phyloP scores from a whole-genome alignment of 2,113 vertebrate genomes.

The Egretta garzetta region DNA sequence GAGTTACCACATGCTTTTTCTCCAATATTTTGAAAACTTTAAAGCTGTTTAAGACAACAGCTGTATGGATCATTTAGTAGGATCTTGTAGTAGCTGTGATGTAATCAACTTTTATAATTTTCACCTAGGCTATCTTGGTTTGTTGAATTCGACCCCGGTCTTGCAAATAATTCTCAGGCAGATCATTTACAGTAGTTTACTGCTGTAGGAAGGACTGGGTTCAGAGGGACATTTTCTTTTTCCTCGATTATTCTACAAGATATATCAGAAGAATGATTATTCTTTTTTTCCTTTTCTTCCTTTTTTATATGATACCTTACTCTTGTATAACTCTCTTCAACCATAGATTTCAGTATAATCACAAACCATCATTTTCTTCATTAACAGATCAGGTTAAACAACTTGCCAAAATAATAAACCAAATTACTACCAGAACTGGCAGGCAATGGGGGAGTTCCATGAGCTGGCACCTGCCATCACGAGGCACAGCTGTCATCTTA shows the following conservation, averaged over 20 bases:
- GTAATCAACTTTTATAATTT: neutral
- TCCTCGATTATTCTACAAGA: neutral
- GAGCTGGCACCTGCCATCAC: neutral
- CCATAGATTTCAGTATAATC: neutral
- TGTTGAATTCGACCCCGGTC: neutral
- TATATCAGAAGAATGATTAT: neutral
- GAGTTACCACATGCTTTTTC: neutral
- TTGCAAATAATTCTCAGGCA: neutral
- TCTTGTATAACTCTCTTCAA: neutral
- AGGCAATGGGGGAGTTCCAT: neutral
- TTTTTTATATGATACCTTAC: neutral
- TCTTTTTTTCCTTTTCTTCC: neutral
- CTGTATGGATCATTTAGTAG: neutral
- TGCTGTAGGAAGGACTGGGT: neutral
- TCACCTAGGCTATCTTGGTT: neutral
- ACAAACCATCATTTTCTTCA: neutral
- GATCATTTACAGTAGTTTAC: neutral
- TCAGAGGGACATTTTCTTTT: neutral
- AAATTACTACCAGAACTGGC: neutral
- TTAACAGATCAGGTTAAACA: neutral
- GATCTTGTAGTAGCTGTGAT: neutral
- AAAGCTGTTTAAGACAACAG: neutral
- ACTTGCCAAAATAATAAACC: neutral
- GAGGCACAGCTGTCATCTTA: neutral
- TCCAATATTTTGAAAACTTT: neutral